Evolutionary conservation across 2,797 vertebrate genomes (phyloP), one percentile per base, ranked within the genome.

Genomic region (Xenops minutus): DNA sequence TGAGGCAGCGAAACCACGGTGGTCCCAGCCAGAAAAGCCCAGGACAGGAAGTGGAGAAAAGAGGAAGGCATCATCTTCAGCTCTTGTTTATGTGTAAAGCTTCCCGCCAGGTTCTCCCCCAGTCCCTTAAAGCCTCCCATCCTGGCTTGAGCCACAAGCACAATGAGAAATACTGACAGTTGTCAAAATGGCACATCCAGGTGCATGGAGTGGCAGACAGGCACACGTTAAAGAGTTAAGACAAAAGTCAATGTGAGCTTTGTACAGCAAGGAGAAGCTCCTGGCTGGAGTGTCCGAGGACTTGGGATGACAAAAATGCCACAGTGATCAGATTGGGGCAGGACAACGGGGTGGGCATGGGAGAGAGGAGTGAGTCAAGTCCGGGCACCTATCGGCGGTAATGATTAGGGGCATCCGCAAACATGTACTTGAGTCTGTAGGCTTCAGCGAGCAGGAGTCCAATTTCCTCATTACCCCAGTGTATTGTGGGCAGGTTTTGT

Each of bases 371-470:
- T 88, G 76, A 88, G 89, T 64, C 14, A 56, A 84, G 84, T 68
- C 85, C 89, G 84, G 92, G 52, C 97, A 84, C 97, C 98, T 99
- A 99, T 98, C 99, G 99, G 97, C 98, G 99, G 96, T 99, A 99
- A 98, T 99, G 99, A 90, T 99, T 99, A 20, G 99, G 99, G n/a
- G 99, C 99, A 0, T 99, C 99, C 2, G 99, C 99, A 81, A 99
- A 99, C 99, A 99, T 99, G 97, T 99, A 99, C 97, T 99, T 99
- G 79, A 99, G 99, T 98, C 99, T 98, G 97, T 99, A 99, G 5
- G 99, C 99, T 97, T 99, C 99, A 0, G 99, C 99, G 26, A 99
- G 98, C 48, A 99, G 98, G 66, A 99, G 99, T 59, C 99, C 99
- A 30, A 99, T 99, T 96, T 99, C 99, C 94, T 99, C 99, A 3